Percentiles rank a stretch among this genome's conserved stretches.
Conservation (phyloP, 1,140 invertebrate genomes). For the Megalopta genalis region DNA sequence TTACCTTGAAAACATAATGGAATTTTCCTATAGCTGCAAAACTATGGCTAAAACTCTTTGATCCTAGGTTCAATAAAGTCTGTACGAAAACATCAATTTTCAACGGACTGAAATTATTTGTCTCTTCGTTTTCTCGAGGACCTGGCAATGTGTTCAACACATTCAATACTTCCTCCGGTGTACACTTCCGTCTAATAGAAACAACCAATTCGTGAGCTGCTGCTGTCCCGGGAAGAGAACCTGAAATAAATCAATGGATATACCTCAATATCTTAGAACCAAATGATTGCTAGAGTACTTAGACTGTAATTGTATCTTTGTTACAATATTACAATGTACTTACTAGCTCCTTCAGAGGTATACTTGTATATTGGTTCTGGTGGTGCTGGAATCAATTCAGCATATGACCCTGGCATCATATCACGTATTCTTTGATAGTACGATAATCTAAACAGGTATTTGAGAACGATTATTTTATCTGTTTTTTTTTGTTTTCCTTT, state of each 20-base stretch:
- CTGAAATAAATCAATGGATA: conserved; percentile 77
- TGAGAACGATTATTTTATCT: conserved; percentile 8
- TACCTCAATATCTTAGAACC: not conserved
- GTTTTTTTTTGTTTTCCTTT: not conserved
- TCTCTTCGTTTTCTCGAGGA: conserved; percentile 86
- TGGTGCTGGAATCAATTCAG: conserved; percentile 89
- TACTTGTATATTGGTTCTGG: conserved; percentile 92
- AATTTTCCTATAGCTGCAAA: conserved; percentile 99
- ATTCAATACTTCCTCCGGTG: conserved; percentile 94
- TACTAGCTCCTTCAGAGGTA: conserved; percentile 89
- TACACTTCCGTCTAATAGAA: conserved; percentile 92
- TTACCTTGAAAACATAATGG: conserved; percentile 94
- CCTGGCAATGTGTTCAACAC: conserved; percentile 93
- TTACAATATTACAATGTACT: conserved; percentile 68
- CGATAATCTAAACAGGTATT: conserved; percentile 86
- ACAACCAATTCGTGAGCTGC: conserved; percentile 92
- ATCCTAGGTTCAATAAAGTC: conserved; percentile 94
- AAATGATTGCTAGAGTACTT: not conserved
- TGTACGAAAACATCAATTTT: conserved; percentile 99
- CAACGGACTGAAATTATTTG: conserved; percentile 89
- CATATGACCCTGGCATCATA: conserved; percentile 93
- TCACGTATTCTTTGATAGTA: conserved; percentile 96
- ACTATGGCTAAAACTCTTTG: conserved; percentile 98
- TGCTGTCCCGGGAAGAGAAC: conserved; percentile 88
- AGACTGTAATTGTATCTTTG: conserved; percentile 10